Conservation (phyloP, 2,113 vertebrate species). For the Corythornis madagascariensis region DNA sequence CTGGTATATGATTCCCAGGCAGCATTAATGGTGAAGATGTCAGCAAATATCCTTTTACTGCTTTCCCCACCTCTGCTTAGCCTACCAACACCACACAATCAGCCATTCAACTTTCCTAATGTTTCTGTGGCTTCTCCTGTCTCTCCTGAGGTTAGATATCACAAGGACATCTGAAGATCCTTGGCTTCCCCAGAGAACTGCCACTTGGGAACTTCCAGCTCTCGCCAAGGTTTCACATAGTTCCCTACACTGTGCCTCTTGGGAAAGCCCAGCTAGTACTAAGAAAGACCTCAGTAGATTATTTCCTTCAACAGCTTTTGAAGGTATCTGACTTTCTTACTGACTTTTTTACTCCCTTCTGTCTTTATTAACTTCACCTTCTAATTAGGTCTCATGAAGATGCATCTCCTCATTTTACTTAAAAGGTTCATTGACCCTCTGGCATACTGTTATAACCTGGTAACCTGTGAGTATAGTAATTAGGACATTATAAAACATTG, state of each 20-base stretch:
- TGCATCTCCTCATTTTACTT: slow-evolving; percentile 36
- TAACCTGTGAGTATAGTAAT: slow-evolving; percentile 30
- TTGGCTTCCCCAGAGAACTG: neutral
- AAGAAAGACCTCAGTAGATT: neutral
- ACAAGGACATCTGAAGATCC: neutral
- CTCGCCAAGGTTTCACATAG: neutral
- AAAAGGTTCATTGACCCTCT: slow-evolving; percentile 43
- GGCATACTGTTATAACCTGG: neutral
- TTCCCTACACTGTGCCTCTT: neutral
- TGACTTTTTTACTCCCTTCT: neutral
- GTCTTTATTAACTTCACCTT: slow-evolving; percentile 57
- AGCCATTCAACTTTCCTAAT: neutral
- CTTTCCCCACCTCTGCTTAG: neutral
- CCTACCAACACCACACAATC: neutral
- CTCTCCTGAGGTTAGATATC: neutral
- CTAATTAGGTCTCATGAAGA: slow-evolving; percentile 48
- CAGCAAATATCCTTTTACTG: neutral
- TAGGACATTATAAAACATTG: slow-evolving; percentile 38
- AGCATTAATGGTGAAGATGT: neutral
- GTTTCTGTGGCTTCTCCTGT: neutral
- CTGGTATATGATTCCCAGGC: neutral
- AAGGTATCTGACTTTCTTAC: neutral
- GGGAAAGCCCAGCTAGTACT: neutral
- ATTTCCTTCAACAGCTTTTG: neutral
- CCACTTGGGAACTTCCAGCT: neutral